Conservation (phyloP, 2,797 vertebrate genomes). For the Austrolebias charrua region DNA sequence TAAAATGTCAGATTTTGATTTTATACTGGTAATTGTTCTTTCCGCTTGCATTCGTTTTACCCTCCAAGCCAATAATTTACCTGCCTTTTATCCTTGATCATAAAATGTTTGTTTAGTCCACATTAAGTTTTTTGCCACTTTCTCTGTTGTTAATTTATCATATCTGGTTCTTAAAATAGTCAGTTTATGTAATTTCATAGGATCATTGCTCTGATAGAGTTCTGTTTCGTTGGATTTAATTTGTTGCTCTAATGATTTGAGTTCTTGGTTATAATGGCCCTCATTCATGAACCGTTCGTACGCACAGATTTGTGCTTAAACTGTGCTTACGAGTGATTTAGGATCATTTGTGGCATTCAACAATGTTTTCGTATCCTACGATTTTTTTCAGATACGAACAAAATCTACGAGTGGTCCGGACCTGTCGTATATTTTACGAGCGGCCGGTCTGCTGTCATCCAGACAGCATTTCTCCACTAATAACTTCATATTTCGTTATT, state of each 20-base stretch:
- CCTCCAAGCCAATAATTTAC: conserved; percentile 7
- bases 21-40: conserved; percentile 4
- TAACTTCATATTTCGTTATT: no score
- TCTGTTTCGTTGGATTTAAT: neutral
- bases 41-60: conserved; percentile 1
- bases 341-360: no score
- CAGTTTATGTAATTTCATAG: neutral
- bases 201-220: neutral
- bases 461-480: no score
- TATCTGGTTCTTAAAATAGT: neutral
- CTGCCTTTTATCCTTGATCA: conserved; percentile 7
- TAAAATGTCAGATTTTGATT: neutral
- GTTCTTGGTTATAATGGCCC: no score
- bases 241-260: neutral
- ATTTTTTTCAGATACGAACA: no score
- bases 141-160: conserved; percentile 11
- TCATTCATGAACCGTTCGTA: no score
- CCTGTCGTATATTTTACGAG: no score
- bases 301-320: no score
- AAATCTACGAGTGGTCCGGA: no score
- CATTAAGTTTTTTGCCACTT: conserved; percentile 6
- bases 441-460: no score
- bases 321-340: no score
- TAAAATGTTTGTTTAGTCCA: conserved; percentile 13
- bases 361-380: no score